Percentiles rank a stretch among this genome's conserved stretches.
These are phyloP conservation scores for Amphipoea lucens DNA, from an alignment of 2,888 invertebrate genomes.

Conservation along the genomic window DNA sequence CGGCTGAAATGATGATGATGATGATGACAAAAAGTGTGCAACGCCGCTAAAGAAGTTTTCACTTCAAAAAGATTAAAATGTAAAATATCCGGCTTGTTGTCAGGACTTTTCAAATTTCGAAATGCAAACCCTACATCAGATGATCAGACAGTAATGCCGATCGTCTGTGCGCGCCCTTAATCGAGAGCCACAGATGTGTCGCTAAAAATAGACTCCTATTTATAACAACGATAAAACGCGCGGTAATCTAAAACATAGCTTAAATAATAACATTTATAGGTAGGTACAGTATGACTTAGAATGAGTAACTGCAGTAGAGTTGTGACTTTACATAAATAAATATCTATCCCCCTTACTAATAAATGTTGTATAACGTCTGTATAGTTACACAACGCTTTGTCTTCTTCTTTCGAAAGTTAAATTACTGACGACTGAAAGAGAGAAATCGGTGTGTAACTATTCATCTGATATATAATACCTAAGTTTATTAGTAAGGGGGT, in stretches of 20 bases:
- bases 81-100: neutral
- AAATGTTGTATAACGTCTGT: no score
- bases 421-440: no score
- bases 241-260: slow-evolving; percentile 60
- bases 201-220: slow-evolving; percentile 73
- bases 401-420: no score
- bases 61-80: no score
- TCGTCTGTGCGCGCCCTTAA: slow-evolving; percentile 57
- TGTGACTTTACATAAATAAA: neutral
- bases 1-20: no score
- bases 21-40: no score
- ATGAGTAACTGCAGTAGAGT: slow-evolving; percentile 7
- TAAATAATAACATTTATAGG: slow-evolving; percentile 3
- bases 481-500: no score
- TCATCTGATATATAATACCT: no score
- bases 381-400: no score
- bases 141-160: neutral
- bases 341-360: no score
- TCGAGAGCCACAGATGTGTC: slow-evolving; percentile 76
- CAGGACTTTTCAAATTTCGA: neutral
- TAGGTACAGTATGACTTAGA: slow-evolving; percentile 19
- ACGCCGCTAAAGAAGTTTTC: no score
- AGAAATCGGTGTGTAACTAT: no score
- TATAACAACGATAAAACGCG: slow-evolving; percentile 69
- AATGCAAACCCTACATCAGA: neutral